These are phyloP conservation scores for Myiotriccus ornatus DNA, from an alignment of 2,797 vertebrate genomes.

Conservation along the genomic window DNA sequence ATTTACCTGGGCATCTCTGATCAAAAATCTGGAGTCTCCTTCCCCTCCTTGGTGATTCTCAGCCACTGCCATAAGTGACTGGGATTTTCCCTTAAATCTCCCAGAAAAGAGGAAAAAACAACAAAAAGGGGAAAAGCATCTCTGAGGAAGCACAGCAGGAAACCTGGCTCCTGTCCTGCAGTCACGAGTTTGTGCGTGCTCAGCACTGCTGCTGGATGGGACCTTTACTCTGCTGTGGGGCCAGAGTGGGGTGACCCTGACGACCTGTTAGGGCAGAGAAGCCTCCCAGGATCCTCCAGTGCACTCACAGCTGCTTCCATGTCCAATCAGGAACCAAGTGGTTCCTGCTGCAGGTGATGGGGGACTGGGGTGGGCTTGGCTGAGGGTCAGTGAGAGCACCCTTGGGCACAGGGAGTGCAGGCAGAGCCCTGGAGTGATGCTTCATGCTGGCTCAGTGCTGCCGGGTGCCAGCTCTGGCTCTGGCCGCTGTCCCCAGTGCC, in stretches of 20 bases:
- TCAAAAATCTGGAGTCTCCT: background rate
- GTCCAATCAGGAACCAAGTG: background rate
- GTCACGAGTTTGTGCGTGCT: background rate
- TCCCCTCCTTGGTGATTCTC: background rate
- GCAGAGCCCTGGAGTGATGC: background rate
- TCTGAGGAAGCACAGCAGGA: background rate
- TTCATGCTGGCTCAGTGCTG: fast-evolving
- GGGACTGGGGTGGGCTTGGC: background rate
- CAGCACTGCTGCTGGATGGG: background rate
- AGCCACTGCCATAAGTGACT: fast-evolving
- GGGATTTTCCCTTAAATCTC: background rate
- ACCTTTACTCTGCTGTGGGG: fast-evolving
- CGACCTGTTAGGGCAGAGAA: background rate
- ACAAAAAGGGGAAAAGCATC: background rate
- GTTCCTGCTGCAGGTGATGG: fast-evolving
- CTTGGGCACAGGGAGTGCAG: background rate
- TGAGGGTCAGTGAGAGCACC: background rate
- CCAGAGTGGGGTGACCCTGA: background rate
- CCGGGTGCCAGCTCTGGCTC: background rate
- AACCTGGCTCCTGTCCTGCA: background rate
- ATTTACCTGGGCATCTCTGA: background rate
- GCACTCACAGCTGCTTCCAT: fast-evolving
- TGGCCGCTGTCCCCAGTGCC: background rate
- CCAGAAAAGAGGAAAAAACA: slow-evolving; percentile 2
- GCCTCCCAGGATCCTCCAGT: fast-evolving